A percentile compares a stretch with the other conserved stretches of the same genome.
phyloP scores from a whole-genome alignment of 2,888 invertebrate species.

The Pachydiplax longipennis region DNA sequence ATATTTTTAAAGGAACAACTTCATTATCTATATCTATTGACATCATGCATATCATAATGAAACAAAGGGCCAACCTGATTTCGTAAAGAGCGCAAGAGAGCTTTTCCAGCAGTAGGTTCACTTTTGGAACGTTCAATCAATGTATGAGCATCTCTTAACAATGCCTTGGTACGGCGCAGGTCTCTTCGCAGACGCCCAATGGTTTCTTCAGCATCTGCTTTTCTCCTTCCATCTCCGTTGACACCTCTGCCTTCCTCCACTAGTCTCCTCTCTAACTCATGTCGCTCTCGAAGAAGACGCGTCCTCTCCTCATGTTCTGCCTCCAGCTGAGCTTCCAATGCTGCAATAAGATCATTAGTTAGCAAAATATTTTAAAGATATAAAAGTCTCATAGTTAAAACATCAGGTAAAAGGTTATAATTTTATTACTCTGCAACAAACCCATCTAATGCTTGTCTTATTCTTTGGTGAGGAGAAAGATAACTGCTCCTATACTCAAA shows the following conservation, averaged over 20 bases:
- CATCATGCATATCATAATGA: neutral
- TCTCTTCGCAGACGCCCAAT: conserved; percentile 82
- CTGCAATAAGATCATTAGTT: conserved; percentile 60
- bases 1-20: too few species aligned
- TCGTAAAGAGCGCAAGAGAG: conserved; percentile 76
- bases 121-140: conserved; percentile 89
- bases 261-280: conserved; percentile 87
- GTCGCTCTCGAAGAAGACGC: conserved; percentile 83
- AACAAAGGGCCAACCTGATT: conserved; percentile 65
- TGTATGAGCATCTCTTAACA: conserved; percentile 89
- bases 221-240: conserved; percentile 69
- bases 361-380: too few species aligned
- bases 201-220: conserved; percentile 76
- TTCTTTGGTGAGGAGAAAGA: too few species aligned
- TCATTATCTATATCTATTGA: too few species aligned
- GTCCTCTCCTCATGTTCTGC: conserved; percentile 93
- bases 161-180: conserved; percentile 85
- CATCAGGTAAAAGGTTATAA: too few species aligned
- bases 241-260: conserved; percentile 69
- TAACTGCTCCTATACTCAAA: too few species aligned
- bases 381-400: too few species aligned
- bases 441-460: too few species aligned
- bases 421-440: too few species aligned
- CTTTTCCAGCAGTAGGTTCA: conserved; percentile 79
- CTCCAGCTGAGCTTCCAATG: conserved; percentile 89